These are phyloP conservation scores for Fabriciana adippe DNA, from an alignment of 2,888 invertebrate genomes.

Conservation along the genomic window DNA sequence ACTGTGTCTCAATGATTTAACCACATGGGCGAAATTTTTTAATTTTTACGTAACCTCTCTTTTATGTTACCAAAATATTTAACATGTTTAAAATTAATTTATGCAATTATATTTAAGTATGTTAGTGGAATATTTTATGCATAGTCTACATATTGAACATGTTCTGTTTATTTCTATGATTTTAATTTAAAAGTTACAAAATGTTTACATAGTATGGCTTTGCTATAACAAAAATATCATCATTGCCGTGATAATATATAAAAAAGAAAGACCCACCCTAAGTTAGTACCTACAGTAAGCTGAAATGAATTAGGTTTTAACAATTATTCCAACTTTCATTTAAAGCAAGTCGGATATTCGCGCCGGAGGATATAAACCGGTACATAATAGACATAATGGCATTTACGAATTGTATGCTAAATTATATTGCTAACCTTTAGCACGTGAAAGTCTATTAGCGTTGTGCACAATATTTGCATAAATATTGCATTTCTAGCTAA, in stretches of 20 bases:
- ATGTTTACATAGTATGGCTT: no score
- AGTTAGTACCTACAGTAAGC: no score
- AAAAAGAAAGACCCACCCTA: not conserved
- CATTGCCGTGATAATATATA: not conserved
- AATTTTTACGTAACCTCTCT: no score
- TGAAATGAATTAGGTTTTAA: not conserved
- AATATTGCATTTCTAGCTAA: constrained; percentile 21
- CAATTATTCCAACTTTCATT: constrained; percentile 11
- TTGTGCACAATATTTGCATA: constrained; percentile 31
- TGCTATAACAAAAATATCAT: not conserved
- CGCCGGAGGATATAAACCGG: constrained; percentile 9
- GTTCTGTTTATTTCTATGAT: not conserved
- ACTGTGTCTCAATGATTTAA: not conserved
- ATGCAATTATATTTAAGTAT: not conserved
- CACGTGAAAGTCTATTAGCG: constrained; percentile 18
- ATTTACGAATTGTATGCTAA: constrained; percentile 14
- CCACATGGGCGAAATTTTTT: no score
- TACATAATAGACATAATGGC: not conserved
- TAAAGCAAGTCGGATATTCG: not conserved
- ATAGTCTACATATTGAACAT: not conserved
- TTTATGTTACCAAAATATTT: no score
- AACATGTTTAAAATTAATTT: no score
- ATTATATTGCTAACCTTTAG: constrained; percentile 7
- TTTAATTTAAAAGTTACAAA: no score
- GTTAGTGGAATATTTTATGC: not conserved